Conservation (phyloP, 2,113 vertebrate species). For the Oplegnathus fasciatus region DNA sequence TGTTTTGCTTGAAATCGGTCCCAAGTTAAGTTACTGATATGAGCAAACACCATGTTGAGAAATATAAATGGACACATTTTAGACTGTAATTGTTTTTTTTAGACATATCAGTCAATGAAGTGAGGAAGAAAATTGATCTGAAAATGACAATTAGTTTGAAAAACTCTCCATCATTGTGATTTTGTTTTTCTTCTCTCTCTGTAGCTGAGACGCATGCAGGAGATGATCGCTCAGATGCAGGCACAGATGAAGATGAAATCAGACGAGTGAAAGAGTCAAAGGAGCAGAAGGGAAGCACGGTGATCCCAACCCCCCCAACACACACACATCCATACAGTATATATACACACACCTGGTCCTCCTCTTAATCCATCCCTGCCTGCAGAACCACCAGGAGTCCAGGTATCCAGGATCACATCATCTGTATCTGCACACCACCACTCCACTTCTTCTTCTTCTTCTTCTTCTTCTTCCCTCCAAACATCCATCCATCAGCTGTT, state of each 20-base stretch:
- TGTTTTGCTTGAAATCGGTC: background rate
- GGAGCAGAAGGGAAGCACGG: conserved; percentile 3
- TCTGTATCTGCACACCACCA: conserved; percentile 27
- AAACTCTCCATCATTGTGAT: background rate
- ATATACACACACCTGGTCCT: conserved; percentile 11
- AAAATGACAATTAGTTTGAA: background rate
- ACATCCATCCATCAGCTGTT: conserved; percentile 54
- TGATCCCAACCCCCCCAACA: conserved; percentile 19
- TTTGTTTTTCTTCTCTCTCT: conserved; percentile 18
- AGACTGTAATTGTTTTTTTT: background rate
- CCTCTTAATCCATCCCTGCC: conserved; percentile 20
- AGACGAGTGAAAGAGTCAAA: conserved; percentile 82
- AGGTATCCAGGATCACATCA: conserved; percentile 13
- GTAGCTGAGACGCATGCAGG: conserved; percentile 91
- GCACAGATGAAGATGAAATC: conserved; percentile 92
- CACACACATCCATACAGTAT: conserved; percentile 5
- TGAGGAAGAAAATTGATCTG: background rate
- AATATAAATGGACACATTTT: background rate
- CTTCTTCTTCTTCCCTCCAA: conserved; percentile 18
- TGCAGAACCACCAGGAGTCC: conserved; percentile 14
- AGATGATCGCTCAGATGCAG: conserved; percentile 93
- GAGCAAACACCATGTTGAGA: background rate
- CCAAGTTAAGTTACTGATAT: background rate
- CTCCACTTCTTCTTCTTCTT: background rate
- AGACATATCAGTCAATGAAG: background rate